Evolutionary conservation across 2,113 vertebrate species (phyloP).

Genomic region (Crotophaga sulcirostris): DNA sequence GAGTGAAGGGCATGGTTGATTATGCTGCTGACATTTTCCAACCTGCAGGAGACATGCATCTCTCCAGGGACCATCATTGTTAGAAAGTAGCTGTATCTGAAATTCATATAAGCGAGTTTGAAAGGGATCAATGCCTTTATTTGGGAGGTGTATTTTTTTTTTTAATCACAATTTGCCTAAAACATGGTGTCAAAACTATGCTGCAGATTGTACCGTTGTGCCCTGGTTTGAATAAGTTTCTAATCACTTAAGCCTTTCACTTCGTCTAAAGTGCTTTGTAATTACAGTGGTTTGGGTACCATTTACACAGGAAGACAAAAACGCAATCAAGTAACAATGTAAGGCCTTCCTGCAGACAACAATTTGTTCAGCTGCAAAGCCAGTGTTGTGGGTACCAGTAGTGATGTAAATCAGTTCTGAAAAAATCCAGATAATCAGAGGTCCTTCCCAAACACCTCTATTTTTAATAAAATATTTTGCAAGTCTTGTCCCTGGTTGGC

Average conservation of each 20-base stretch:
- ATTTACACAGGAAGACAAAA: neutral
- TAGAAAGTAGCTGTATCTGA: neutral
- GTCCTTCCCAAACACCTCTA: neutral
- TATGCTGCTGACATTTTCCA: neutral
- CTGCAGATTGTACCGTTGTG: neutral
- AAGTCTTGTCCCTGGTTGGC: neutral
- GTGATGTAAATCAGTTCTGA: neutral
- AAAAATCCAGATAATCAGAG: neutral
- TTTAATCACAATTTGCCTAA: neutral
- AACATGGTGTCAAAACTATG: neutral
- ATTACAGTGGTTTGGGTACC: neutral
- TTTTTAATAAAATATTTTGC: neutral
- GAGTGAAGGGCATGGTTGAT: neutral
- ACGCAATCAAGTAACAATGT: rapidly evolving
- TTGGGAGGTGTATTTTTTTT: neutral
- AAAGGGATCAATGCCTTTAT: neutral
- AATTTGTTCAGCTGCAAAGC: neutral
- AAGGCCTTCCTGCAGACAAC: neutral
- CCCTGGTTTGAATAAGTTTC: neutral
- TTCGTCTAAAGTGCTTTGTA: neutral
- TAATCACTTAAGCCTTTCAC: neutral
- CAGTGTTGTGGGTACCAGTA: neutral
- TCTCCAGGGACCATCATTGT: neutral
- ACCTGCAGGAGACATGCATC: neutral
- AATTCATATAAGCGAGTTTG: neutral